Conservation (phyloP, 2,797 vertebrate species). For the Tympanoctomys barrerae region DNA sequence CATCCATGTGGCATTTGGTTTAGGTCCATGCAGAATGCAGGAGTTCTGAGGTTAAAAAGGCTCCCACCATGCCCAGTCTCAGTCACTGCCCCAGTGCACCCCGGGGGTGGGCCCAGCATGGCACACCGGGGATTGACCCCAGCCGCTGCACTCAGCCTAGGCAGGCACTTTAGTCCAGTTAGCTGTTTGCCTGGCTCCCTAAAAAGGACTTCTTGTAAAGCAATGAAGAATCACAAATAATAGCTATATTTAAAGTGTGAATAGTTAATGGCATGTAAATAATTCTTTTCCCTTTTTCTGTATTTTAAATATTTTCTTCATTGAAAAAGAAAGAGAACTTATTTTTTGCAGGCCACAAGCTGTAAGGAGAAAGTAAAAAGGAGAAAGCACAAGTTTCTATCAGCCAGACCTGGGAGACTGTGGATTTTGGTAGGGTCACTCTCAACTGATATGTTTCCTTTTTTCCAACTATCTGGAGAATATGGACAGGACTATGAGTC, state of each 20-base stretch:
- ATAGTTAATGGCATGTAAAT: not conserved
- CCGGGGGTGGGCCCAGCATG: too few relatives aligned
- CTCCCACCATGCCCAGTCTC: too few relatives aligned
- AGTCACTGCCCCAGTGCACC: too few relatives aligned
- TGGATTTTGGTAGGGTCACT: not conserved
- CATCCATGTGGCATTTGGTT: too few relatives aligned
- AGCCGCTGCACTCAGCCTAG: too few relatives aligned
- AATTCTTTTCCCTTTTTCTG: not conserved
- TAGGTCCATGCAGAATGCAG: too few relatives aligned
- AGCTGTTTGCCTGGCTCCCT: too few relatives aligned
- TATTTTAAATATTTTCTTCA: not conserved
- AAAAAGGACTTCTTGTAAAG: not conserved
- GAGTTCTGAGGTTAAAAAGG: too few relatives aligned
- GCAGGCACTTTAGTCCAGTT: too few relatives aligned
- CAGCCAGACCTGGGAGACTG: not conserved
- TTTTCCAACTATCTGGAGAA: not conserved
- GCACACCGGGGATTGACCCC: too few relatives aligned
- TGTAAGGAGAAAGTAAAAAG: not conserved
- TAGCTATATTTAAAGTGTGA: not conserved
- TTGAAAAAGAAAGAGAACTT: not conserved
- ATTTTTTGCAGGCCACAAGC: not conserved
- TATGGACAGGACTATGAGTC: not conserved
- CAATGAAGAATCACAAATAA: not conserved
- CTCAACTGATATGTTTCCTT: not conserved
- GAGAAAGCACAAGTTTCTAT: not conserved